Evolutionary conservation across 2,113 vertebrate species (phyloP), one percentile per base, ranked within the genome.

Genomic region (Dipodomys merriami): DNA sequence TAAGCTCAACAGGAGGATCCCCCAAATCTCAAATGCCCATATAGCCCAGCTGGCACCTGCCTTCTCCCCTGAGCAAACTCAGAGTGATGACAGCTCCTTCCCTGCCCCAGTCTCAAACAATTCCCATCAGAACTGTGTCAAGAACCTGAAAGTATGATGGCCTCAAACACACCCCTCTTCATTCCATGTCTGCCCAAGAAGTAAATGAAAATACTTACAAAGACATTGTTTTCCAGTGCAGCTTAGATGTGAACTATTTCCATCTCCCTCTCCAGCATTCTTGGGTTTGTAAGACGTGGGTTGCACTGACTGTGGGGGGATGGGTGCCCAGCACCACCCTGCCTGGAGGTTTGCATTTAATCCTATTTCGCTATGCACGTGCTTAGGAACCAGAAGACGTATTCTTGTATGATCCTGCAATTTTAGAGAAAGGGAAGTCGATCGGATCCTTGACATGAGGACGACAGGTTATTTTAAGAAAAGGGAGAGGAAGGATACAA

Each of bases 381-480:
- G 44, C n/a, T 71, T 91, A 76, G 57, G 67, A 90, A 73, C 20
- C 86, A 62, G 44, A 44, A 1, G 91, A 80, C 27, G 23, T 15
- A 3, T 73, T 91, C 89, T 81, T 77, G 35, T 16, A 74, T 9
- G 46, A 49, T 67, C 35, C 49, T 27, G 77, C 27, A 92, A 62
- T 65, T 88, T 84, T 53, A 89, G 87, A 93, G 80, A 84, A 76
- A 73, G 23, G 30, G 19, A 86, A 92, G 76, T 30, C 6, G 13
- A 78, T 27, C 68, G 20, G 83, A 49, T 95, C 49, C 79, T 84
- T 74, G 57, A 91, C 57, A 57, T 9, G 84, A 94, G 39, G 72
- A 44, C 46, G 65, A 12, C 25, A 89, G 89, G 65, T 86, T 96
- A 95, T 95, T 96, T 97, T 95, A 86, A 95, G 96, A 96, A 78